A percentile compares a stretch with the other conserved stretches of the same genome.
These are phyloP conservation scores for Heliangelus exortis DNA, from an alignment of 2,797 vertebrate species.

Conservation along the genomic window DNA sequence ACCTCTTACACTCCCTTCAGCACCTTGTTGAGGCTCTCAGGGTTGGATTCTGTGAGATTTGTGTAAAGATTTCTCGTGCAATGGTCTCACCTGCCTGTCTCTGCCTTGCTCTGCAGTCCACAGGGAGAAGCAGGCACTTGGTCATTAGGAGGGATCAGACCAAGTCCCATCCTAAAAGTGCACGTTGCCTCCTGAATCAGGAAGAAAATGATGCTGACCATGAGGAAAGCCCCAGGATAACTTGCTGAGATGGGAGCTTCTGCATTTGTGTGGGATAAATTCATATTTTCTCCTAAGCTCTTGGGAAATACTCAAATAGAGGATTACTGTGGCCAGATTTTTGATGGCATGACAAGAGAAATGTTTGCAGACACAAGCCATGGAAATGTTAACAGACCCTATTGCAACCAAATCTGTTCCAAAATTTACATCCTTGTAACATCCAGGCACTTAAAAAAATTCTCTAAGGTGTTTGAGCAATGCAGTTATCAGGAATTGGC, in stretches of 20 bases:
- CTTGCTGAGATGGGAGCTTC: neutral
- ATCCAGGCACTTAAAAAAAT: neutral
- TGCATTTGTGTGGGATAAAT: neutral
- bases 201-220: neutral
- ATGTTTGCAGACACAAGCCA: neutral
- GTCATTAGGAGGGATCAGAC: neutral
- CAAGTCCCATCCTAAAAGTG: neutral
- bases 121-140: neutral
- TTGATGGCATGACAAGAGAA: neutral
- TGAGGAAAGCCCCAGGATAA: neutral
- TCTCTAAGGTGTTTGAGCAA: neutral
- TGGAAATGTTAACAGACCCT: neutral
- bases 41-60: neutral
- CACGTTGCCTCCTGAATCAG: neutral
- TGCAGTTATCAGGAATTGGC: neutral
- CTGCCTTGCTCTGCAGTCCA: neutral
- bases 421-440: neutral
- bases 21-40: neutral
- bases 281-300: neutral
- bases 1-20: neutral
- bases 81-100: neutral
- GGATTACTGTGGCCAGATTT: neutral
- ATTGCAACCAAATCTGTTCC: neutral
- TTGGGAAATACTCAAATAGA: neutral
- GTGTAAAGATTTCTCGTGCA: neutral